phyloP scores from a whole-genome alignment of 2,888 invertebrate genomes.

The Alentia gelatinosa region DNA sequence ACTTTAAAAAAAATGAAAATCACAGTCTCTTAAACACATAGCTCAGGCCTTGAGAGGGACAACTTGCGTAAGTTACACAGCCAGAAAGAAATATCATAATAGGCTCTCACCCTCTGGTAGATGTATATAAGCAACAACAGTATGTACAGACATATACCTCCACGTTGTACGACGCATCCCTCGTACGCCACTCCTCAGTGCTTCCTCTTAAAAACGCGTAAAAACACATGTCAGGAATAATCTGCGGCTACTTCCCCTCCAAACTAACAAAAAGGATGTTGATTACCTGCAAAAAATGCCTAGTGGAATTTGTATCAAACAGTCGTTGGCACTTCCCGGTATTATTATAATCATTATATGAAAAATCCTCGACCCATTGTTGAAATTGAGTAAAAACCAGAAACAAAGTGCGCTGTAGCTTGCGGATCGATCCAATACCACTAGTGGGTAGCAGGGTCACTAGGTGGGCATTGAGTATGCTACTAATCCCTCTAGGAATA shows the following conservation, averaged over 20 bases:
- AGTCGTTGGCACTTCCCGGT: constrained; percentile 16
- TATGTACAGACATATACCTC: background rate
- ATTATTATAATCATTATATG: background rate
- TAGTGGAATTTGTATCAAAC: constrained; percentile 33
- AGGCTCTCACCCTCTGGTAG: background rate
- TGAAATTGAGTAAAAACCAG: background rate
- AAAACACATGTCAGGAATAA: background rate
- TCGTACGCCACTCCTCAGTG: too few species aligned
- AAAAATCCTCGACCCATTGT: background rate
- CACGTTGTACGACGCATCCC: background rate
- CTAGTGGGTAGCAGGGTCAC: background rate
- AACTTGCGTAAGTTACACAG: background rate
- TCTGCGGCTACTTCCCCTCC: background rate
- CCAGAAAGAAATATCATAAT: background rate
- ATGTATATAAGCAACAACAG: background rate
- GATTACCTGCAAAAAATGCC: background rate
- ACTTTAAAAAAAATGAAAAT: background rate
- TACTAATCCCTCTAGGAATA: background rate
- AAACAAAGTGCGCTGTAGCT: background rate
- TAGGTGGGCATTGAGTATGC: background rate
- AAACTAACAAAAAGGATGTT: background rate
- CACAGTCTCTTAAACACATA: background rate
- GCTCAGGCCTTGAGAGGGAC: background rate
- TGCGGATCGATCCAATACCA: background rate
- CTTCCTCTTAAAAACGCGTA: background rate